phyloP scores from a whole-genome alignment of 2,113 vertebrate species.

The Oenanthe melanoleuca region DNA sequence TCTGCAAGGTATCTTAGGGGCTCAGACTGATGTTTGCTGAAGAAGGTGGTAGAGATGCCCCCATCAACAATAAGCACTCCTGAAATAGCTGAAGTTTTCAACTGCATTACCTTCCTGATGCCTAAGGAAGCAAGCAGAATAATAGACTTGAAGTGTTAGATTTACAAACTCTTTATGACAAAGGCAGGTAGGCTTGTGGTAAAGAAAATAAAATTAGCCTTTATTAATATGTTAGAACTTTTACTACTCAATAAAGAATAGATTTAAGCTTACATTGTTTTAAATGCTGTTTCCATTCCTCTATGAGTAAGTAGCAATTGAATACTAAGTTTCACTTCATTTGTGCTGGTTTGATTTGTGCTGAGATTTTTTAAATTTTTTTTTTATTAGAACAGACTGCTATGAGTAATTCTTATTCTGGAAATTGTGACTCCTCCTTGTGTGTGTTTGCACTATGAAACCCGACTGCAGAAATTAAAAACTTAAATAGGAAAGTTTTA shows the following conservation, averaged over 20 bases:
- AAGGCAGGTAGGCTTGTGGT: not conserved
- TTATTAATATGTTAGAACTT: not conserved
- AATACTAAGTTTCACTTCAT: not conserved
- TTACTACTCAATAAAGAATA: not conserved
- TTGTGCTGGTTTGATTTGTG: not conserved
- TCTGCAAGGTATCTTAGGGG: not conserved
- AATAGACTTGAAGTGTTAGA: not conserved
- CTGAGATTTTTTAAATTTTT: not conserved
- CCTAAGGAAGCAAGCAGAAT: not conserved
- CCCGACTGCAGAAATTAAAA: not conserved
- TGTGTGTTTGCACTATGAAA: not conserved
- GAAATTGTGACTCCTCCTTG: not conserved
- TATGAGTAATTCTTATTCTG: not conserved
- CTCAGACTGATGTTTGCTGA: not conserved
- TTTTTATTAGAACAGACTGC: not conserved
- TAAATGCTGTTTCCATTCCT: not conserved
- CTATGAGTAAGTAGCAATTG: not conserved
- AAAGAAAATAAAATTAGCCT: not conserved
- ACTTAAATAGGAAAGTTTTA: not conserved
- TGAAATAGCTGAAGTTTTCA: not conserved
- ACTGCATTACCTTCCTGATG: not conserved
- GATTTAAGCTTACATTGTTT: not conserved
- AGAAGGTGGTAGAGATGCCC: not conserved
- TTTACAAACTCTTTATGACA: not conserved
- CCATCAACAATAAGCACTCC: not conserved